These are phyloP conservation scores for Ispidina picta DNA, from an alignment of 2,797 vertebrate species.

Conservation along the genomic window DNA sequence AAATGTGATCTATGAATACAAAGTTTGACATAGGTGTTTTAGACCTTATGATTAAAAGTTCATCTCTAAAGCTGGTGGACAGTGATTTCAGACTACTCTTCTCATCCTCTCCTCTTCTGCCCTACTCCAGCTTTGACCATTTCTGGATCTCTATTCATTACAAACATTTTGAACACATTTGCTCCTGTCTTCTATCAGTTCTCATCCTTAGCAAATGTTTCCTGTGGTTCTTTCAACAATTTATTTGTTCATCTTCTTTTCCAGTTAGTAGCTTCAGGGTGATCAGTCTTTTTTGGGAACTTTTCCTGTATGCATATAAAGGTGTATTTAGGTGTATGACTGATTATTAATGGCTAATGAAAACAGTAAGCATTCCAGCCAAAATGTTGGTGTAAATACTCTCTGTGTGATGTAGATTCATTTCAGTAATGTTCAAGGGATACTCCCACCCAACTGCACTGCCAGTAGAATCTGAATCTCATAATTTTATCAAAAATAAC, in stretches of 20 bases:
- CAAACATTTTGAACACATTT: not conserved
- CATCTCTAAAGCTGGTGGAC: not conserved
- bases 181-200: not conserved
- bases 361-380: not conserved
- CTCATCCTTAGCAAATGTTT: not conserved
- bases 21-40: not conserved
- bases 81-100: not conserved
- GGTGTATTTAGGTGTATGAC: not conserved
- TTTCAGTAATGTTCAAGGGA: not conserved
- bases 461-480: not conserved
- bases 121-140: not conserved
- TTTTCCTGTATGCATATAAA: not conserved
- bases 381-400: not conserved
- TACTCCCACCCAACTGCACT: not conserved
- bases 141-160: not conserved
- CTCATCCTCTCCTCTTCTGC: not conserved
- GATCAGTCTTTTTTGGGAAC: not conserved
- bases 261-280: not conserved
- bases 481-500: conserved; percentile 19
- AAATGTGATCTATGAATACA: not conserved
- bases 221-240: not conserved
- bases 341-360: not conserved
- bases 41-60: not conserved
- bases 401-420: not conserved
- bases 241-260: not conserved